These are phyloP conservation scores for Eucidaris tribuloides DNA, from an alignment of 35 echinoderm and acorn worm genomes.

Conservation along the genomic window DNA sequence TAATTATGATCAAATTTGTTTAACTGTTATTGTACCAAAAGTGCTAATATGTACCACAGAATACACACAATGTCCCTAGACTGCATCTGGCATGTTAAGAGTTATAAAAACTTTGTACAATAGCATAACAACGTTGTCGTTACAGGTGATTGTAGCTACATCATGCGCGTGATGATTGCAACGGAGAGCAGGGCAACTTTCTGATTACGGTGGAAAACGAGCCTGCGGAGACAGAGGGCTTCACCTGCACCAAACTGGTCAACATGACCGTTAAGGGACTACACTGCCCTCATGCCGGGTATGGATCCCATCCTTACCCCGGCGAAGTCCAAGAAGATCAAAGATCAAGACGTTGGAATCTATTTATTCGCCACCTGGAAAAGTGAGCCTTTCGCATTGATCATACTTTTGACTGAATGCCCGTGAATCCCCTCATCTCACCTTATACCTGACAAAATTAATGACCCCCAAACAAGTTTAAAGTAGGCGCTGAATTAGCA, in stretches of 20 bases:
- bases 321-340: slow-evolving; percentile 10
- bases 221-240: slow-evolving; percentile 50
- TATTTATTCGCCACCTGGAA: slow-evolving; percentile 34
- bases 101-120: neutral
- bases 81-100: neutral
- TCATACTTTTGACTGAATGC: no score
- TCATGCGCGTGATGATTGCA: slow-evolving; percentile 51
- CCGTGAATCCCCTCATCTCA: no score
- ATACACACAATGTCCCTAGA: neutral
- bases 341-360: slow-evolving; percentile 8
- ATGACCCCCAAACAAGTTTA: no score
- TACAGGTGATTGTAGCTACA: slow-evolving; percentile 77
- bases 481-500: no score
- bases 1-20: neutral
- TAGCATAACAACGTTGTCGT: neutral
- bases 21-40: neutral
- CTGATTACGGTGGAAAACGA: slow-evolving; percentile 70
- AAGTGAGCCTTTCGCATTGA: no score
- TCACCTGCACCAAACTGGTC: slow-evolving; percentile 72
- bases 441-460: no score
- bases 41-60: neutral
- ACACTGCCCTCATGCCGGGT: slow-evolving; percentile 55
- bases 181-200: slow-evolving; percentile 34
- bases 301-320: slow-evolving; percentile 2
- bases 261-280: slow-evolving; percentile 36